These are phyloP conservation scores for Lasioglossum pauxillum DNA, from an alignment of 2,888 invertebrate genomes.

Conservation along the genomic window DNA sequence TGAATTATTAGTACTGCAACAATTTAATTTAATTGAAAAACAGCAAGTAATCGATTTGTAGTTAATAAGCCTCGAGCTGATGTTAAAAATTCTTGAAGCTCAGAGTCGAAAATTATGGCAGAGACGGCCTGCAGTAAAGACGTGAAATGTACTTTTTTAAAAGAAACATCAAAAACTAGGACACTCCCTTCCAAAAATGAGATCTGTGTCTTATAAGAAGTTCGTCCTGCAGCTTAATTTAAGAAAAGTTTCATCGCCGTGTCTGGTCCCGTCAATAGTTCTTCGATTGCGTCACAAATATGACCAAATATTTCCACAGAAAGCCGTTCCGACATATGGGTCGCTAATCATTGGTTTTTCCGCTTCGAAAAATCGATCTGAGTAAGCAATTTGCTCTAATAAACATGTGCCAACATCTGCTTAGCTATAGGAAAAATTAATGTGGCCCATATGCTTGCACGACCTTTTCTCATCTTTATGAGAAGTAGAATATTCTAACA, in stretches of 20 bases:
- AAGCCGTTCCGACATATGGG: neutral
- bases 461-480: constrained; percentile 1
- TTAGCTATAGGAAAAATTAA: neutral
- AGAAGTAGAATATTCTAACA: constrained; percentile 3
- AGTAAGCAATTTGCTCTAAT: neutral
- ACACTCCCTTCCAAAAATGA: neutral
- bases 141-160: neutral
- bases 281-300: neutral
- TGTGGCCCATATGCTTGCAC: neutral
- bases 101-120: neutral
- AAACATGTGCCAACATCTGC: neutral
- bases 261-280: neutral
- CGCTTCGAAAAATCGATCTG: neutral
- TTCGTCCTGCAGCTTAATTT: neutral
- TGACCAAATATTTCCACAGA: neutral
- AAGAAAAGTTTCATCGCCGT: neutral
- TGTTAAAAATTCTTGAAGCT: neutral
- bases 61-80: neutral
- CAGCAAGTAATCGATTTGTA: neutral
- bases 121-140: neutral
- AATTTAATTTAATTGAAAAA: neutral
- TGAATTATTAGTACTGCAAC: neutral
- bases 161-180: neutral
- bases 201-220: neutral
- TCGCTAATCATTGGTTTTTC: neutral